phyloP scores from a whole-genome alignment of 2,888 invertebrate species.

The Torymus texanus region DNA sequence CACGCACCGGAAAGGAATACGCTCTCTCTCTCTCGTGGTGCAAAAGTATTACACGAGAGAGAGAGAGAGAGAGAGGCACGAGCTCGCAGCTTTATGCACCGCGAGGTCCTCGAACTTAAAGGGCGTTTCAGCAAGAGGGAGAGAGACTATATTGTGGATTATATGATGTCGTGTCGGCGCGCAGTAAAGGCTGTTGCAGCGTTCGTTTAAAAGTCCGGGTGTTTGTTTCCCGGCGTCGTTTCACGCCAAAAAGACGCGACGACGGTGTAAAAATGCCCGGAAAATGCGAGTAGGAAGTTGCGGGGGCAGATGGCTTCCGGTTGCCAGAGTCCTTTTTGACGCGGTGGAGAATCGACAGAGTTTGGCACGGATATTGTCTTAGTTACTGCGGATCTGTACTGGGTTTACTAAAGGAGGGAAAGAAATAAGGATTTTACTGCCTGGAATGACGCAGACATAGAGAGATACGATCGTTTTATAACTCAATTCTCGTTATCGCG shows the following conservation, averaged over 20 bases:
- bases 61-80: constrained; percentile 5
- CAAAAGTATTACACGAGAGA: constrained; percentile 37
- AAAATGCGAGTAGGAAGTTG: neutral
- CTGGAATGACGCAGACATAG: too few species aligned
- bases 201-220: neutral
- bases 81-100: constrained; percentile 19
- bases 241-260: neutral
- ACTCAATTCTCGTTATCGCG: too few species aligned
- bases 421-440: too few species aligned
- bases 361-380: too few species aligned
- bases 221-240: neutral
- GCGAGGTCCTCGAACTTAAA: constrained; percentile 51
- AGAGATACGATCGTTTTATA: too few species aligned
- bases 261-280: neutral
- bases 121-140: constrained; percentile 32
- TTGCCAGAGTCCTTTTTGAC: too few species aligned
- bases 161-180: constrained; percentile 29
- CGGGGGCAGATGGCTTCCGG: too few species aligned
- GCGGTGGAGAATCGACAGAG: too few species aligned
- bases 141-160: too few species aligned
- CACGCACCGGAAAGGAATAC: constrained; percentile 44
- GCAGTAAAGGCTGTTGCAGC: constrained; percentile 1
- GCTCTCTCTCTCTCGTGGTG: neutral
- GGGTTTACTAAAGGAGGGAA: too few species aligned
- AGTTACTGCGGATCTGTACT: too few species aligned